phyloP scores from a whole-genome alignment of 2,797 vertebrate species.

The Coilia nasus region DNA sequence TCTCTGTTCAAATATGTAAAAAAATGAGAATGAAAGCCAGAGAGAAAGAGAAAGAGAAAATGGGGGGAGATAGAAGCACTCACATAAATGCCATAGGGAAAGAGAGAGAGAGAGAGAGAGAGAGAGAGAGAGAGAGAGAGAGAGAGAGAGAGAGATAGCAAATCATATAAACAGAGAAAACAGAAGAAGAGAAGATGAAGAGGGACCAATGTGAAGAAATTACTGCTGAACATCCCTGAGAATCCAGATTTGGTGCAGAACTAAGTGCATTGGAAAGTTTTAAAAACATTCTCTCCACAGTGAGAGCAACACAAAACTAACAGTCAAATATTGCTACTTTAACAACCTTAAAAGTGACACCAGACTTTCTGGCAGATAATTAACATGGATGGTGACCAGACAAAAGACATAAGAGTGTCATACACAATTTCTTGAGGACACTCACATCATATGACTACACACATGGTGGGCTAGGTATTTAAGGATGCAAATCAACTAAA shows the following conservation, averaged over 20 bases:
- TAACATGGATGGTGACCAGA: not conserved
- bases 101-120: too few relatives aligned
- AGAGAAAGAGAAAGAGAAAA: not conserved
- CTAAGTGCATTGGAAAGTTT: conserved; percentile 63
- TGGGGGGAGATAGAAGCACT: too few relatives aligned
- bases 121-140: too few relatives aligned
- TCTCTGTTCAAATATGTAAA: not conserved
- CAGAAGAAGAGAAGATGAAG: not conserved
- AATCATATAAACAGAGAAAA: too few relatives aligned
- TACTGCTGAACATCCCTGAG: conserved; percentile 72
- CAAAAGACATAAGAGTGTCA: not conserved
- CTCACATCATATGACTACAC: not conserved
- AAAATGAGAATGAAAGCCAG: not conserved
- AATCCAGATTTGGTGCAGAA: conserved; percentile 76
- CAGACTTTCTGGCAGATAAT: not conserved
- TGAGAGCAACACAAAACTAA: not conserved
- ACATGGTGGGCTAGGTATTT: not conserved
- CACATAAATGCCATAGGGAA: too few relatives aligned
- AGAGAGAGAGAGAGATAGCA: too few relatives aligned
- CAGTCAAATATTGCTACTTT: not conserved
- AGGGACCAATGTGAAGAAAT: not conserved
- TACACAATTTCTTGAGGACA: not conserved
- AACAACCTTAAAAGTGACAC: not conserved
- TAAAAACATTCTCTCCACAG: conserved; percentile 38
- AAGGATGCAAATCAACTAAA: not conserved